Conservation (phyloP, 2,797 vertebrate genomes). For the Sparidentex hasta region DNA sequence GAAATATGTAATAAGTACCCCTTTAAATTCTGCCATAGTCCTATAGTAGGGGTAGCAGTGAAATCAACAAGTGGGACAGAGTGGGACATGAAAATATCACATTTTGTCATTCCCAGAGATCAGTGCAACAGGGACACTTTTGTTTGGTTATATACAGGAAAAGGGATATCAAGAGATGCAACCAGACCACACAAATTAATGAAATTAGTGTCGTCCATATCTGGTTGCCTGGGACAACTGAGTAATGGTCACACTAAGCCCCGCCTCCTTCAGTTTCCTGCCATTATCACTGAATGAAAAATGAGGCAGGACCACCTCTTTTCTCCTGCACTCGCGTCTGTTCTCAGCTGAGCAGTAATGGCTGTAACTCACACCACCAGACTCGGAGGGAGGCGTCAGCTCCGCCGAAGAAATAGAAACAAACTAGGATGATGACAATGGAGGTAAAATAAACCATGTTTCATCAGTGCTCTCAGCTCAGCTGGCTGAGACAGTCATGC, state of each 20-base stretch:
- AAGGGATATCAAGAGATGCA: conserved; percentile 68
- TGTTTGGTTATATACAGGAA: conserved; percentile 61
- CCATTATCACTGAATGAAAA: conserved; percentile 40
- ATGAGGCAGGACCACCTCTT: conserved; percentile 29
- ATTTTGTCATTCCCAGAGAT: conserved; percentile 10
- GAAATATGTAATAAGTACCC: not conserved
- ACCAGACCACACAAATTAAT: conserved; percentile 78
- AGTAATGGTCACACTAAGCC: conserved; percentile 40
- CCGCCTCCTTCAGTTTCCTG: conserved; percentile 53
- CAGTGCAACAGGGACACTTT: conserved; percentile 35
- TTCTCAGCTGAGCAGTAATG: conserved; percentile 48
- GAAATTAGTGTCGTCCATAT: conserved; percentile 78
- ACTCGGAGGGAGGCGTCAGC: conserved; percentile 52
- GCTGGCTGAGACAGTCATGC: conserved; percentile 46
- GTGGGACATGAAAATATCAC: not conserved
- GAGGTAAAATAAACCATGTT: conserved; percentile 78
- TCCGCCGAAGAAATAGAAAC: conserved; percentile 70
- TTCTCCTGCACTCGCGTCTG: conserved; percentile 20
- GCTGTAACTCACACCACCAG: conserved; percentile 57
- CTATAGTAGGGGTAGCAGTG: not conserved
- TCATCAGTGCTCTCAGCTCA: conserved; percentile 42
- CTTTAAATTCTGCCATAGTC: not conserved
- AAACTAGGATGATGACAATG: conserved; percentile 68
- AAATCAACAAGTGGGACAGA: not conserved
- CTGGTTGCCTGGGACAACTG: conserved; percentile 68